phyloP scores from a whole-genome alignment of 2,113 vertebrate species.

The Chloebia gouldiae region DNA sequence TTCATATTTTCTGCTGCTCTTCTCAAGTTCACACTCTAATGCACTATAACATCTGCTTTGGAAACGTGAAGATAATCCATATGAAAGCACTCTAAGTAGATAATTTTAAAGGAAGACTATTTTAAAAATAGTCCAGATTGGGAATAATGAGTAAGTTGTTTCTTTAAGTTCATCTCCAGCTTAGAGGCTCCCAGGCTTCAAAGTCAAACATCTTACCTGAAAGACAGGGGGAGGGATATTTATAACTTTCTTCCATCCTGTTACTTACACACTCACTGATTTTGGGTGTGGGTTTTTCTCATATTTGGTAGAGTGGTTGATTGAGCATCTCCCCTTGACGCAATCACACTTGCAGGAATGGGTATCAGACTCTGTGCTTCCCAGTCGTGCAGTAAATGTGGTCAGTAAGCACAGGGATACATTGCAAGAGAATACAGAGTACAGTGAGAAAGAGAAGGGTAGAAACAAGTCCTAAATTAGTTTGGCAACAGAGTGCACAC shows the following conservation, averaged over 20 bases:
- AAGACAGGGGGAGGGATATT: not conserved
- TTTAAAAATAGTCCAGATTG: not conserved
- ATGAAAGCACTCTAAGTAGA: not conserved
- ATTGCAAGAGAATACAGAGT: not conserved
- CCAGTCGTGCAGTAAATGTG: not conserved
- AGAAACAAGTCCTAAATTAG: not conserved
- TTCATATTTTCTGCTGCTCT: not conserved
- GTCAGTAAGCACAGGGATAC: not conserved
- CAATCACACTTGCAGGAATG: not conserved
- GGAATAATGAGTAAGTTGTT: not conserved
- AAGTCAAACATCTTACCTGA: not conserved
- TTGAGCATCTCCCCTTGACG: not conserved
- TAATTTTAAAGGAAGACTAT: not conserved
- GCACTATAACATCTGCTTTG: not conserved
- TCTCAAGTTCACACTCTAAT: not conserved
- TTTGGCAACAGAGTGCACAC: not conserved
- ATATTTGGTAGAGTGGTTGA: not conserved
- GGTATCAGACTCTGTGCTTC: not conserved
- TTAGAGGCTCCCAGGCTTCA: not conserved
- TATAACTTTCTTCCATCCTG: not conserved
- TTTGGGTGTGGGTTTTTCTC: not conserved
- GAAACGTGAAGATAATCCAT: not conserved
- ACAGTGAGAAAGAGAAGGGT: not conserved
- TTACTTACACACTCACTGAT: not conserved
- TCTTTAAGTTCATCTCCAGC: not conserved